phyloP scores from a whole-genome alignment of 2,888 invertebrate genomes.

The Frankliniella intonsa region DNA sequence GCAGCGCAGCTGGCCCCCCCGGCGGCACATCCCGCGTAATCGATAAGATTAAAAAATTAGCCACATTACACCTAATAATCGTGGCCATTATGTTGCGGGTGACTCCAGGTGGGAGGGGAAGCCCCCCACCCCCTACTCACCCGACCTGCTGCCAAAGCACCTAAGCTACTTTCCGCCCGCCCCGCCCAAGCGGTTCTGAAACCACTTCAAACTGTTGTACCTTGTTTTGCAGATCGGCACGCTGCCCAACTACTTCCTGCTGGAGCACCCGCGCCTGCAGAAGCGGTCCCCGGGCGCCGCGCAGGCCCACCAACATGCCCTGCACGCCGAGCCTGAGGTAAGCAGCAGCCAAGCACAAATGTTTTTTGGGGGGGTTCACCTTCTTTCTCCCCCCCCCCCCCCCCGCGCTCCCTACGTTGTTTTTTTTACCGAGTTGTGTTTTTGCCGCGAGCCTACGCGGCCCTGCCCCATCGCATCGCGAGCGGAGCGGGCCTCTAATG shows the following conservation, averaged over 20 bases:
- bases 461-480: no score
- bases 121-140: not conserved
- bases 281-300: not conserved
- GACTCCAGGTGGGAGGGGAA: not conserved
- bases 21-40: not conserved
- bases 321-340: not conserved
- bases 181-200: no score
- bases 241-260: constrained; percentile 3
- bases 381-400: no score
- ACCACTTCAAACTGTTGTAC: not conserved
- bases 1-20: not conserved
- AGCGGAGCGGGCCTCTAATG: not conserved
- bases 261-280: not conserved
- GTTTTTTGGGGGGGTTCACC: no score
- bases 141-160: no score
- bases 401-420: no score
- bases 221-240: not conserved
- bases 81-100: not conserved
- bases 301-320: not conserved
- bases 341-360: not conserved
- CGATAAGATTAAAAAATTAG: constrained; percentile 23
- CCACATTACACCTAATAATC: not conserved
- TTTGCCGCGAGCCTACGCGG: not conserved
- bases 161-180: no score
- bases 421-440: no score